A percentile compares a stretch with the other conserved stretches of the same genome.
phyloP scores from a whole-genome alignment of 2,888 invertebrate species.

The Calliphora vomitoria region DNA sequence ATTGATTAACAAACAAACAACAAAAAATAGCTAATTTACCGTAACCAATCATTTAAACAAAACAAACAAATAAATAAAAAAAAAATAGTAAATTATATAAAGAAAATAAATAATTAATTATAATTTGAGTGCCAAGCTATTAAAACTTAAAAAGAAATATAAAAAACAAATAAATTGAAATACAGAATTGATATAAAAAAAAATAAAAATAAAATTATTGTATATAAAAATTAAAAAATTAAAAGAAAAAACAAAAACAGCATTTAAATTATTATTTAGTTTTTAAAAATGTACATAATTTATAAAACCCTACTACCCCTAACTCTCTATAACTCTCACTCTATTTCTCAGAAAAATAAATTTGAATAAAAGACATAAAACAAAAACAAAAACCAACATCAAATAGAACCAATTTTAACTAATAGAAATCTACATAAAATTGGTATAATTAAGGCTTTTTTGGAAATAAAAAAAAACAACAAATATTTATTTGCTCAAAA shows the following conservation, averaged over 20 bases:
- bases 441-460: slow-evolving; percentile 61
- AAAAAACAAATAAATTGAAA: slow-evolving; percentile 58
- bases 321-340: neutral
- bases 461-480: slow-evolving; percentile 18
- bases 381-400: slow-evolving; percentile 73
- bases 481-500: slow-evolving; percentile 71
- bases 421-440: slow-evolving; percentile 31
- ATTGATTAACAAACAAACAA: slow-evolving; percentile 57
- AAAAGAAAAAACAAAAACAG: slow-evolving; percentile 58
- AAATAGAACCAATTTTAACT: slow-evolving; percentile 72
- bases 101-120: slow-evolving; percentile 72
- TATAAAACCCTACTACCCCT: neutral
- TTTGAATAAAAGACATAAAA: slow-evolving; percentile 32
- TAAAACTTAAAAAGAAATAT: slow-evolving; percentile 75
- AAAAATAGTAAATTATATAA: slow-evolving; percentile 74
- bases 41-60: slow-evolving; percentile 74
- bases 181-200: slow-evolving; percentile 61
- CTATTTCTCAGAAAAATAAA: slow-evolving; percentile 37
- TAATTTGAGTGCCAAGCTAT: slow-evolving; percentile 84
- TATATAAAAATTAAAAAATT: slow-evolving; percentile 58
- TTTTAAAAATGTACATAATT: slow-evolving; percentile 68
- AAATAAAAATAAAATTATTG: slow-evolving; percentile 48
- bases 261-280: slow-evolving; percentile 72
- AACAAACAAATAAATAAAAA: slow-evolving; percentile 58
- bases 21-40: slow-evolving; percentile 74